Evolutionary conservation across 2,113 vertebrate genomes (phyloP).

Genomic region (Pipra filicauda): DNA sequence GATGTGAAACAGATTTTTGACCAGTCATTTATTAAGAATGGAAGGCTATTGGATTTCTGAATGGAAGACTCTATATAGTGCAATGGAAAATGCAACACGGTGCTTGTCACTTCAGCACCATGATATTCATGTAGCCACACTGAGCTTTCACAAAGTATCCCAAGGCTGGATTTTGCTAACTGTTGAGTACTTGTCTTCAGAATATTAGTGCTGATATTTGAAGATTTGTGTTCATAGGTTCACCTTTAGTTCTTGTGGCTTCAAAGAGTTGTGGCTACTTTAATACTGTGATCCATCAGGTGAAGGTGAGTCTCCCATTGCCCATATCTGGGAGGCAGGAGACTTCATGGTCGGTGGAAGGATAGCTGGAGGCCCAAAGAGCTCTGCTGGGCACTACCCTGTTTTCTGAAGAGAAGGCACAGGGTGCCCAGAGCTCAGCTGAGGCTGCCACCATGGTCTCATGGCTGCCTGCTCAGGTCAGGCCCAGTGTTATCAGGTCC

Average conservation of each 20-base stretch:
- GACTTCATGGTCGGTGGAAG: not conserved
- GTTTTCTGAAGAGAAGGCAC: not conserved
- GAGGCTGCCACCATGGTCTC: not conserved
- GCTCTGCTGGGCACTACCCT: not conserved
- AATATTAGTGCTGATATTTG: not conserved
- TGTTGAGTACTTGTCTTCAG: not conserved
- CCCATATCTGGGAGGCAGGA: not conserved
- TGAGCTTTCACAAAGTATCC: not conserved
- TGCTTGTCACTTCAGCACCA: not conserved
- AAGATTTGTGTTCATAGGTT: not conserved
- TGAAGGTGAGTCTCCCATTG: not conserved
- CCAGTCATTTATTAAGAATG: not conserved
- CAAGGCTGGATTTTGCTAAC: not conserved
- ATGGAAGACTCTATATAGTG: not conserved
- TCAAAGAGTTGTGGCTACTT: not conserved
- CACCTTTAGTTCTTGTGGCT: not conserved
- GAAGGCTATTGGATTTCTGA: not conserved
- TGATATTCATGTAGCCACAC: accelerated
- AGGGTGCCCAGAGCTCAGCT: not conserved
- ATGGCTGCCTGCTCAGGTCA: not conserved
- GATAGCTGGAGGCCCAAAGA: not conserved
- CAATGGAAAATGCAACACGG: not conserved
- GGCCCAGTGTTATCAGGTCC: not conserved
- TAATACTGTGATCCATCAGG: not conserved
- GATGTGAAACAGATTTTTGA: not conserved